phyloP scores from a whole-genome alignment of 2,113 vertebrate genomes.

The Lota lota region DNA sequence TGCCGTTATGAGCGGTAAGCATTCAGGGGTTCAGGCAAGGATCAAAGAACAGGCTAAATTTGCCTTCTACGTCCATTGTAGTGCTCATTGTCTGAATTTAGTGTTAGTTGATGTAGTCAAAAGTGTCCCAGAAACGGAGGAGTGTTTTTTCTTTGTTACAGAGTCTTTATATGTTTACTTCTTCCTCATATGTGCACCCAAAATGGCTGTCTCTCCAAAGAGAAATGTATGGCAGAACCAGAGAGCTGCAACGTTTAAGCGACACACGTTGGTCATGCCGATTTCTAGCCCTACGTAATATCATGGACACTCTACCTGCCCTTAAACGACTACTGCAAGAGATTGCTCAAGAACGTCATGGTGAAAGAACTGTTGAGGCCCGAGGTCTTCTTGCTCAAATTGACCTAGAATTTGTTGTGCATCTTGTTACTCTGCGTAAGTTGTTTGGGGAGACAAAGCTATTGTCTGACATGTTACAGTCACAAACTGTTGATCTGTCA shows the following conservation, averaged over 20 bases:
- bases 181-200: conserved; percentile 11
- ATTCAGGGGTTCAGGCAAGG: conserved; percentile 16
- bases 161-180: conserved; percentile 10
- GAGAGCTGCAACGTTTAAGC: conserved; percentile 14
- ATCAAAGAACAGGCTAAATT: conserved; percentile 15
- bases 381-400: conserved; percentile 9
- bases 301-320: conserved; percentile 22
- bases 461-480: conserved; percentile 25
- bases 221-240: neutral
- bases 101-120: conserved; percentile 16
- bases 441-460: conserved; percentile 12
- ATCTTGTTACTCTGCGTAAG: conserved; percentile 21
- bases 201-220: conserved; percentile 15
- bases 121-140: conserved; percentile 1
- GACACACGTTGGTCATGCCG: conserved; percentile 19
- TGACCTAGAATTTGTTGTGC: conserved; percentile 11
- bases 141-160: conserved; percentile 11
- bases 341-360: conserved; percentile 10
- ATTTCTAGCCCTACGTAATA: conserved; percentile 7
- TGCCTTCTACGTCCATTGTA: conserved; percentile 17
- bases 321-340: conserved; percentile 18
- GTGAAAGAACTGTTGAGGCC: conserved; percentile 11
- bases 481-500: no score
- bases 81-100: conserved; percentile 11
- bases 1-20: conserved; percentile 5